A percentile compares a stretch with the other conserved stretches of the same genome.
Conservation (phyloP, 2,888 invertebrate genomes). For the Dynastes grantii region DNA sequence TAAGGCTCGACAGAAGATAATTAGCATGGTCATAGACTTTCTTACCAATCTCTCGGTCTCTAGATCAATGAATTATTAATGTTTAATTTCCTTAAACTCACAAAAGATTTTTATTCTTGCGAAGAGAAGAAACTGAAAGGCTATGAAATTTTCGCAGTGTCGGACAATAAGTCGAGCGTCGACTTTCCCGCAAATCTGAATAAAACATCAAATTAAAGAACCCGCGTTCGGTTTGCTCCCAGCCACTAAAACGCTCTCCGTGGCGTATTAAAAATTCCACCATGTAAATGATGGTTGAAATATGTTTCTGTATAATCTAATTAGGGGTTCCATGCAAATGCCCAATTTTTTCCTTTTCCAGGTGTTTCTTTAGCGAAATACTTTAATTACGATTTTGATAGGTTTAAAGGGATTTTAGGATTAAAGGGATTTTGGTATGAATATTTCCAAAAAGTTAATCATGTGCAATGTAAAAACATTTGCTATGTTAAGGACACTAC, state of each 20-base stretch:
- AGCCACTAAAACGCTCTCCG: not conserved
- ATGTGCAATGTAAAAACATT: no score
- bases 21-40: constrained; percentile 8
- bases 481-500: no score
- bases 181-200: constrained; percentile 25
- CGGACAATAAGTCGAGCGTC: constrained; percentile 19
- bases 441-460: no score
- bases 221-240: not conserved
- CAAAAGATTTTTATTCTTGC: constrained; percentile 13
- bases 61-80: constrained; percentile 36
- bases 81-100: constrained; percentile 35
- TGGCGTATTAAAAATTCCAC: not conserved
- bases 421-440: no score
- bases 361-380: not conserved
- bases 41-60: not conserved
- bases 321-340: not conserved
- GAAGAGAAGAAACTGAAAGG: not conserved
- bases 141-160: constrained; percentile 24
- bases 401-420: not conserved
- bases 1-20: not conserved
- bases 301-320: constrained; percentile 22
- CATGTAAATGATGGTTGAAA: not conserved
- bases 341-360: no score
- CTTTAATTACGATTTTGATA: not conserved
- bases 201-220: constrained; percentile 28